These are phyloP conservation scores for Bombus huntii DNA, from an alignment of 1,140 invertebrate species.

Conservation along the genomic window DNA sequence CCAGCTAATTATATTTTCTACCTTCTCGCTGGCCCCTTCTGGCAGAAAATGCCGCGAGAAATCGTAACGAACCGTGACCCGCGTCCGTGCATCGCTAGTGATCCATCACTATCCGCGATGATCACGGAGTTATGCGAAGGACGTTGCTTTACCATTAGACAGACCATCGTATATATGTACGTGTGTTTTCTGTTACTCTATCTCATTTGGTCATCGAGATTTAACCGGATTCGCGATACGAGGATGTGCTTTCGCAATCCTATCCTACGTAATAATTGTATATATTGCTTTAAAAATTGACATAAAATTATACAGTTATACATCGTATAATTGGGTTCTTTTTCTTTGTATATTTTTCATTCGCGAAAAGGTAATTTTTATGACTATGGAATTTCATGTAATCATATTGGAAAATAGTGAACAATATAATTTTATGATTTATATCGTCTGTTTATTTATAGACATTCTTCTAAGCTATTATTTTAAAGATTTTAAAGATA, in stretches of 20 bases:
- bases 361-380: background rate
- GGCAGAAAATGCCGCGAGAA: slow-evolving; percentile 64
- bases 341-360: background rate
- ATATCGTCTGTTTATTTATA: too few relatives aligned
- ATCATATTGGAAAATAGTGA: background rate
- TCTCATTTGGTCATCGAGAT: slow-evolving; percentile 22
- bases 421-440: too few relatives aligned
- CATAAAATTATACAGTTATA: background rate
- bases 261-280: background rate
- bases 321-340: background rate
- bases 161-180: background rate
- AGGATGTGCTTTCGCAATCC: background rate
- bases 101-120: slow-evolving; percentile 74
- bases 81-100: slow-evolving; percentile 48
- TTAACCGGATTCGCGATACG: background rate
- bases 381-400: background rate
- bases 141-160: slow-evolving; percentile 68
- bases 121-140: slow-evolving; percentile 75
- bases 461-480: too few relatives aligned
- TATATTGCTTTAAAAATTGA: background rate
- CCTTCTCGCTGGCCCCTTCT: slow-evolving; percentile 6
- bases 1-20: slow-evolving; percentile 50
- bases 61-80: slow-evolving; percentile 73
- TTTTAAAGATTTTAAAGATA: too few relatives aligned
- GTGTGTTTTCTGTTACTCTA: slow-evolving; percentile 22